Percentiles rank a stretch among this genome's conserved stretches.
These are phyloP conservation scores for Oreochromis mossambicus DNA, from an alignment of 2,797 vertebrate species.

Conservation along the genomic window DNA sequence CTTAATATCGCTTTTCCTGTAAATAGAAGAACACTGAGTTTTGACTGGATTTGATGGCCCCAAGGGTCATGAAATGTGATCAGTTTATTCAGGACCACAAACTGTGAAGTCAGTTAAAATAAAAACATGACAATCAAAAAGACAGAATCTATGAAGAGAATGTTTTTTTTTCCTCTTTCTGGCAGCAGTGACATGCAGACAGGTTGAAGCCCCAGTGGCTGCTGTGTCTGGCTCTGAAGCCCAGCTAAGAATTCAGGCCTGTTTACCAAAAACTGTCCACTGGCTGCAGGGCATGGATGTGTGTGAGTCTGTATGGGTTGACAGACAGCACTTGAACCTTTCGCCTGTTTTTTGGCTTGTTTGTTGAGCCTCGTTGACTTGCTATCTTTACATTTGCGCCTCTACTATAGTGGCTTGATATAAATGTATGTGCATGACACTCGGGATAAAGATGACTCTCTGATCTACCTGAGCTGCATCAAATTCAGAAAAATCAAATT, in stretches of 20 bases:
- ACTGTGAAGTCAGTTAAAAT: background rate
- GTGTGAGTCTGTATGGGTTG: background rate
- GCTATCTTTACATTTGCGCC: background rate
- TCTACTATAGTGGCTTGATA: background rate
- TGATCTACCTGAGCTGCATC: constrained; percentile 1
- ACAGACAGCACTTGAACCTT: background rate
- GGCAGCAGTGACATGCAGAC: constrained; percentile 20
- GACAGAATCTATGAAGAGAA: background rate
- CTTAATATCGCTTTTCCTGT: background rate
- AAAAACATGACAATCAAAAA: constrained; percentile 26
- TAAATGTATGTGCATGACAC: background rate
- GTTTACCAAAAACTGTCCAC: constrained; percentile 8
- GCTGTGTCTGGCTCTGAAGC: constrained; percentile 13
- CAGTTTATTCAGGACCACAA: constrained; percentile 1
- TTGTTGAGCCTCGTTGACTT: background rate
- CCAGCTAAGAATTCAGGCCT: constrained; percentile 5
- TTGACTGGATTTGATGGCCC: background rate
- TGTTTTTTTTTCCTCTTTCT: background rate
- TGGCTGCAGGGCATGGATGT: constrained; percentile 1
- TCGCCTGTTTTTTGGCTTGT: background rate
- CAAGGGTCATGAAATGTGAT: background rate
- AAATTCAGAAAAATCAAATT: constrained; percentile 8
- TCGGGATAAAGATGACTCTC: background rate
- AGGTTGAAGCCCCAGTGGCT: constrained; percentile 19
- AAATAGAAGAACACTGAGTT: background rate